These are phyloP conservation scores for Medauroidea extradentata DNA, from an alignment of 1,140 invertebrate species.

Conservation along the genomic window DNA sequence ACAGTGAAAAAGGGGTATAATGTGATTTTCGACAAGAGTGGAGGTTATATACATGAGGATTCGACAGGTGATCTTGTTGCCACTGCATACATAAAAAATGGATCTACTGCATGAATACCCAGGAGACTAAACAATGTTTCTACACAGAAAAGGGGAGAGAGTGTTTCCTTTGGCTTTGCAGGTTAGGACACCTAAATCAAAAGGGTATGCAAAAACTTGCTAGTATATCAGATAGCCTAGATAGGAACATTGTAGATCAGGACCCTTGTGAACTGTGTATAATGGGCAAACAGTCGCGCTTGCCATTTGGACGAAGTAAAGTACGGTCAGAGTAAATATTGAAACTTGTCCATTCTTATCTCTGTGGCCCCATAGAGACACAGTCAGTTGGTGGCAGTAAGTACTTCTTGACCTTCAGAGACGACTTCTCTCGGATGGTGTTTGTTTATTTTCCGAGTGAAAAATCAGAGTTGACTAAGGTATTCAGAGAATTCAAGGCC, in stretches of 20 bases:
- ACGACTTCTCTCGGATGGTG: slow-evolving; percentile 33
- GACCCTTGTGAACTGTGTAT: slow-evolving; percentile 9
- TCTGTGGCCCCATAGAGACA: slow-evolving; percentile 35
- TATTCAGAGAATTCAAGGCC: slow-evolving; percentile 33
- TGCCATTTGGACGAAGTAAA: slow-evolving; percentile 6
- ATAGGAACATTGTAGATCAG: background rate
- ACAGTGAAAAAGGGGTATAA: too few relatives aligned
- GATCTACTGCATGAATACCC: too few relatives aligned
- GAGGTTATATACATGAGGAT: too few relatives aligned
- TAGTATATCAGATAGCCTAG: too few relatives aligned
- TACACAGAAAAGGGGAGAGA: too few relatives aligned
- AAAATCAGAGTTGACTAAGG: slow-evolving; percentile 33
- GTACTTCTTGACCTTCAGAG: slow-evolving; percentile 35
- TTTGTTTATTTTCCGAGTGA: slow-evolving; percentile 37
- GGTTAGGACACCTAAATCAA: too few relatives aligned
- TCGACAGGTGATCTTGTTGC: too few relatives aligned
- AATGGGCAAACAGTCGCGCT: slow-evolving; percentile 13
- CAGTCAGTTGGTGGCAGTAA: slow-evolving; percentile 19
- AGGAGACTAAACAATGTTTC: too few relatives aligned
- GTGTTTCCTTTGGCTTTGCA: too few relatives aligned
- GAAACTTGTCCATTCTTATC: slow-evolving; percentile 29
- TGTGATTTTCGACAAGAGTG: too few relatives aligned
- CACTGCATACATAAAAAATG: too few relatives aligned
- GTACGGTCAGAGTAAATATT: background rate
- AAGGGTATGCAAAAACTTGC: too few relatives aligned